These are phyloP conservation scores for Sylvia atricapilla DNA, from an alignment of 2,113 vertebrate species.

Conservation along the genomic window DNA sequence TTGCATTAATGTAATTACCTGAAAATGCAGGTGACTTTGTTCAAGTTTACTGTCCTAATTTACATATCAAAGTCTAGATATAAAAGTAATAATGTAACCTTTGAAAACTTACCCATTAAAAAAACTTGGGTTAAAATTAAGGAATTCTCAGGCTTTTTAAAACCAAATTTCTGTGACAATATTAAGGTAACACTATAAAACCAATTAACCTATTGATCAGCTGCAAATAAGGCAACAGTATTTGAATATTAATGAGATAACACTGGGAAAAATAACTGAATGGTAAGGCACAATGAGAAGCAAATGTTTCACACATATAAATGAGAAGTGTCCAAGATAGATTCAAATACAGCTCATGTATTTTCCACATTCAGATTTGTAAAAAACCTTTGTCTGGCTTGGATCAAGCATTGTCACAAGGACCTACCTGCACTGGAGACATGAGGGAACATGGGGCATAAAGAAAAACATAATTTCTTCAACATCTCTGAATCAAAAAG, in stretches of 20 bases:
- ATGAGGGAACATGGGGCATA: background rate
- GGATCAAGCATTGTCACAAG: background rate
- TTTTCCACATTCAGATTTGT: background rate
- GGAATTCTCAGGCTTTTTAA: background rate
- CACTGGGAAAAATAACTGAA: background rate
- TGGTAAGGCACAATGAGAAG: background rate
- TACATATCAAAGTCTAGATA: constrained; percentile 58
- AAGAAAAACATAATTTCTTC: background rate
- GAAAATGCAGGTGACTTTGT: constrained; percentile 60
- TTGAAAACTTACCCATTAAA: constrained; percentile 14
- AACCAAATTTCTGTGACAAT: background rate
- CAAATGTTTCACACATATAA: background rate
- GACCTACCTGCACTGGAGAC: background rate
- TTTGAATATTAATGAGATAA: background rate
- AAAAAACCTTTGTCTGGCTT: background rate
- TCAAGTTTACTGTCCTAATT: constrained; percentile 50
- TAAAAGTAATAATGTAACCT: constrained; percentile 23
- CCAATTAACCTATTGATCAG: background rate
- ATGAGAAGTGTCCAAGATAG: background rate
- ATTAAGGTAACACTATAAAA: background rate
- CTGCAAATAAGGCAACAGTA: background rate
- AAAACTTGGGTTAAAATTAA: background rate
- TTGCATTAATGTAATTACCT: constrained; percentile 64
- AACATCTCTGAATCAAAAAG: background rate
- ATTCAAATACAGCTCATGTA: background rate